Evolutionary conservation across 2,797 vertebrate species (phyloP).

Genomic region (Amblyopsis hoosieri): DNA sequence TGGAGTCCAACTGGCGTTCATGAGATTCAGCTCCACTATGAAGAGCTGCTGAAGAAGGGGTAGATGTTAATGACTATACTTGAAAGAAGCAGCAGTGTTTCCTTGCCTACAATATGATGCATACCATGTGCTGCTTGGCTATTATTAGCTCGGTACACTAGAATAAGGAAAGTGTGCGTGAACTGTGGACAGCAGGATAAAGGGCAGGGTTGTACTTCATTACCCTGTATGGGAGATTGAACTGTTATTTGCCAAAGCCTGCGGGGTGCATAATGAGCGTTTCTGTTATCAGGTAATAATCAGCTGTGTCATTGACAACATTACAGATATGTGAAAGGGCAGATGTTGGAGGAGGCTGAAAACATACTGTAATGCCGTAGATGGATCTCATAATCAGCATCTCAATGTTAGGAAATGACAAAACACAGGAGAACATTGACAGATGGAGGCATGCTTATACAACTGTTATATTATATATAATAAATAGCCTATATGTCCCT

Average conservation of each 20-base stretch:
- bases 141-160: slow-evolving; percentile 47
- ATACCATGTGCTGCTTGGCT: slow-evolving; percentile 45
- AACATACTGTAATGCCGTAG: neutral
- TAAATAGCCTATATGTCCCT: too few relatives aligned
- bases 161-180: slow-evolving; percentile 51
- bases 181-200: slow-evolving; percentile 37
- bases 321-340: neutral
- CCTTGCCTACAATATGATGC: slow-evolving; percentile 41
- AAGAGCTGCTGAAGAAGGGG: slow-evolving; percentile 11
- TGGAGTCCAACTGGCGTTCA: neutral
- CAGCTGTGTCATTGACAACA: slow-evolving; percentile 37
- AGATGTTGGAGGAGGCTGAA: neutral
- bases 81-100: slow-evolving; percentile 6
- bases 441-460: too few relatives aligned
- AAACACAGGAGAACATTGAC: too few relatives aligned
- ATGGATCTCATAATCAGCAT: too few relatives aligned
- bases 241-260: slow-evolving; percentile 56
- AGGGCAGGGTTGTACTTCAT: slow-evolving; percentile 53
- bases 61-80: neutral
- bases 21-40: neutral
- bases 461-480: too few relatives aligned
- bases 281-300: slow-evolving; percentile 58
- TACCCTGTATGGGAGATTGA: slow-evolving; percentile 52
- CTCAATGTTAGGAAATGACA: too few relatives aligned
- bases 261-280: slow-evolving; percentile 52